Base-by-base conservation (phyloP, 2,888 invertebrate genomes). In the Elysia crispata region DNA sequence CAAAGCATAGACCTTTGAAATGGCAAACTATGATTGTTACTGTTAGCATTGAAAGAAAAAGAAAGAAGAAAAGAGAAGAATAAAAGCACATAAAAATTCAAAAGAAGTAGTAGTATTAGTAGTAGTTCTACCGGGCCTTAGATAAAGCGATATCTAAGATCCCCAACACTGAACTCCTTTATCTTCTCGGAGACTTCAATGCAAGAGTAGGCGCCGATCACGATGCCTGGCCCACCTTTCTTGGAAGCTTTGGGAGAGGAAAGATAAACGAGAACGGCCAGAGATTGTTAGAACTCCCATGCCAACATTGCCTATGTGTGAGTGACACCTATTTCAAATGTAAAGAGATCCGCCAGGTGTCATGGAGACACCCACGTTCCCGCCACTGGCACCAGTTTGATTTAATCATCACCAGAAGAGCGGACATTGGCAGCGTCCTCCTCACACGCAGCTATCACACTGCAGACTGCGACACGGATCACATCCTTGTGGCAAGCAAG, bases 371-470 rank as follows among this genome's bases (percentile, higher is more conserved):
- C 70, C 73, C 64, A 25, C 28, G 54, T 20, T 79, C 79, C 54
- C 66, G 66, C 30, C 70, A 62, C 70, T 72, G 80, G 80, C 80
- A 60, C 49, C 70, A 80, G 70, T n/a, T 76, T 20, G 70, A 80
- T 50, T 33, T 62, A 31, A 31, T 76, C 49, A n/a, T 80, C 30
- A 49, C 25, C 28, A 66, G 76, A 60, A 20, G 67, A 20, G 64
- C 50, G 0, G 25, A 31, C n/a, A n/a, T n/a, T n/a, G n/a, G n/a
- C n/a, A n/a, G n/a, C n/a, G n/a, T n/a, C n/a, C n/a, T n/a, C n/a
- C n/a, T n/a, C n/a, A n/a, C n/a, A n/a, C n/a, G n/a, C n/a, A n/a
- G n/a, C n/a, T n/a, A n/a, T n/a, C n/a, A n/a, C n/a, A n/a, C n/a
- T n/a, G n/a, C n/a, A n/a, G n/a, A n/a, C n/a, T n/a, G n/a, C n/a